Evolutionary conservation across 1,140 invertebrate species (phyloP), one percentile per base, ranked within the genome.

Genomic region (Philaenus spumarius): DNA sequence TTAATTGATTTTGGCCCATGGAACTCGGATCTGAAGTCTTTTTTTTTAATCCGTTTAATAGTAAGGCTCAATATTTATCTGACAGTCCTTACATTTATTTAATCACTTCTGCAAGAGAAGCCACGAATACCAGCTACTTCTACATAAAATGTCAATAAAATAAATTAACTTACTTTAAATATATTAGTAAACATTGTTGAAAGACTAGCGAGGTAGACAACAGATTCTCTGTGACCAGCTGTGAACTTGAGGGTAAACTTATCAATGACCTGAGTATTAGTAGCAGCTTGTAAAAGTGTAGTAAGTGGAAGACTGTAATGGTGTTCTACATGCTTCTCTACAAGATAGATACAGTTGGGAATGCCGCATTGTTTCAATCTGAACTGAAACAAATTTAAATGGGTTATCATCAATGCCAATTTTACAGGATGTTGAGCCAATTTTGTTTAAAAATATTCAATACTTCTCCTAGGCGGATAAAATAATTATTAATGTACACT

Each of bases 211-310:
- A 98, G 76, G 75, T 94, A 96, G 40, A 77, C 75, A 64, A 87
- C 85, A 14, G 90, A 86, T 58, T 91, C 81, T 61, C 79, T 81
- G 54, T 86, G 78, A 66, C 80, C 82, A 30, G 81, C 78, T 0
- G 90, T 93, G 59, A 83, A 80, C 71, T 93, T 89, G 1, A 97
- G 78, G 61, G 76, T 76, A 70, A 97, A 95, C 7, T 79, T 80
- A 76, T 93, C 87, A 61, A 92, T 85, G 5, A 97, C 77, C 60
- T 89, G 80, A 14, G 92, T 91, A 75, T 97, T 97, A 9, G 81
- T 79, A 35, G 90, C 76, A 0, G 93, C 91, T 78, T 97, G 94
- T 61, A 80, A 75, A 30, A 97, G 75, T 12, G 83, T 82, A 4
- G 82, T 78, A 24, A 90, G 69, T 14, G 91, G 88, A 58, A 97